These are phyloP conservation scores for Tribolium castaneum DNA, from an alignment of 1,140 invertebrate species.

Conservation along the genomic window DNA sequence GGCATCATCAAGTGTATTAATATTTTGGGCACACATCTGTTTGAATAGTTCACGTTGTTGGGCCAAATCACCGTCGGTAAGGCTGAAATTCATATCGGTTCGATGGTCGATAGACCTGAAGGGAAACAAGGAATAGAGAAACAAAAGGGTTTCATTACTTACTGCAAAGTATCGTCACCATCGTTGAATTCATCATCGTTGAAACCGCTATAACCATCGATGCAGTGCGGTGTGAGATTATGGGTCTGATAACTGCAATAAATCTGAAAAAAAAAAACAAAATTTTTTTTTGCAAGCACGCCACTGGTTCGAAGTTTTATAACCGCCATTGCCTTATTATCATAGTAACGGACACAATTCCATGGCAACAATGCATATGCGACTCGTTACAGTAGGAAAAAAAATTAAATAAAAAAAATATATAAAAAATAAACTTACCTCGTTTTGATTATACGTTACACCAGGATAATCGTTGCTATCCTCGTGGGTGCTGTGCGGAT, in stretches of 20 bases:
- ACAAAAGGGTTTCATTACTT: conserved; percentile 40
- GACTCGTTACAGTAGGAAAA: too few relatives aligned
- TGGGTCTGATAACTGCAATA: conserved; percentile 57
- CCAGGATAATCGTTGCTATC: conserved; percentile 58
- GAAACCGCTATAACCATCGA: conserved; percentile 72
- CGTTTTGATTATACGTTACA: conserved; percentile 47
- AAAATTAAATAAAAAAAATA: background rate
- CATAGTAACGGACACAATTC: too few relatives aligned
- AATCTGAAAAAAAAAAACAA: conserved; percentile 47
- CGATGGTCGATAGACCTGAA: conserved; percentile 65
- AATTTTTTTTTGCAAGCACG: background rate
- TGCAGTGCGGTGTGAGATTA: conserved; percentile 50
- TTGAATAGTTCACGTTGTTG: conserved; percentile 68
- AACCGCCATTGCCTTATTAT: background rate
- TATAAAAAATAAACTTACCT: conserved; percentile 21
- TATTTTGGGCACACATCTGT: conserved; percentile 67
- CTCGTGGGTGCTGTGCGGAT: conserved; percentile 58
- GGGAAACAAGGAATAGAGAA: conserved; percentile 15
- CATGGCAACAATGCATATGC: too few relatives aligned
- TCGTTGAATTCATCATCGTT: conserved; percentile 76
- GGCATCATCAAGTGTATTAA: conserved; percentile 67
- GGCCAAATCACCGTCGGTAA: conserved; percentile 65
- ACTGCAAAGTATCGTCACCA: conserved; percentile 71
- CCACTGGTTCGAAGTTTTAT: background rate
- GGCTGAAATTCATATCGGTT: conserved; percentile 67